Evolutionary conservation across 2,888 invertebrate genomes (phyloP).

Genomic region (Orthosia gracilis): DNA sequence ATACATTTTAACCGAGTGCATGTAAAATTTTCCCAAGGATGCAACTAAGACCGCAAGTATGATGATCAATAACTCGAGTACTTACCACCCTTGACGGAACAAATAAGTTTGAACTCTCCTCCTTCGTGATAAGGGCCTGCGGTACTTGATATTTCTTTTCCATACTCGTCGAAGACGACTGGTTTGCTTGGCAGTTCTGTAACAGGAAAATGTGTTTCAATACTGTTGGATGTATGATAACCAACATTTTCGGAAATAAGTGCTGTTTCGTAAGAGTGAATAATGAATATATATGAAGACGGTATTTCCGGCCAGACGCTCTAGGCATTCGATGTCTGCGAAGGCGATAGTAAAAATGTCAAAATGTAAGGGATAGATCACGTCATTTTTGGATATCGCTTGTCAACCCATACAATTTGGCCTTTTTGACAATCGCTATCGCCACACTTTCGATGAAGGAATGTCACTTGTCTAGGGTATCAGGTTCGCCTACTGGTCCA

Average conservation of each 20-base stretch:
- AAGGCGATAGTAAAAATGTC: too few relatives aligned
- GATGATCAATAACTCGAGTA: slow-evolving; percentile 34
- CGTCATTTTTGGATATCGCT: too few relatives aligned
- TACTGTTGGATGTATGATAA: slow-evolving; percentile 21
- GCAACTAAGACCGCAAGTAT: background rate
- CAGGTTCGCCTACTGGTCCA: too few relatives aligned
- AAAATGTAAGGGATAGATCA: too few relatives aligned
- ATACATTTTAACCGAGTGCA: background rate
- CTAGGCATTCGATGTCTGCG: too few relatives aligned
- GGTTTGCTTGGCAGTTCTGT: slow-evolving; percentile 94
- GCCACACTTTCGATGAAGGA: too few relatives aligned
- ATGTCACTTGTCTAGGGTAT: too few relatives aligned
- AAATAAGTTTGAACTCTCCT: slow-evolving; percentile 93
- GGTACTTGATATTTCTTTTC: slow-evolving; percentile 91
- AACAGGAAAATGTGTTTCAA: slow-evolving; percentile 75
- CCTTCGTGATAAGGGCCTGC: slow-evolving; percentile 95
- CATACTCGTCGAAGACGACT: slow-evolving; percentile 93
- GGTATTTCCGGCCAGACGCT: background rate
- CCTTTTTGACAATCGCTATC: too few relatives aligned
- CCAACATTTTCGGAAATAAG: slow-evolving; percentile 22
- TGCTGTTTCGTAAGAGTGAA: slow-evolving; percentile 1
- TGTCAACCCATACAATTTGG: too few relatives aligned
- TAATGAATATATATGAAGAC: background rate
- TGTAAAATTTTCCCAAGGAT: background rate
- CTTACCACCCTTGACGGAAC: slow-evolving; percentile 94